A percentile compares a stretch with the other conserved stretches of the same genome.
Evolutionary conservation across 2,888 invertebrate species (phyloP).

Genomic region (Cantharis rufa): DNA sequence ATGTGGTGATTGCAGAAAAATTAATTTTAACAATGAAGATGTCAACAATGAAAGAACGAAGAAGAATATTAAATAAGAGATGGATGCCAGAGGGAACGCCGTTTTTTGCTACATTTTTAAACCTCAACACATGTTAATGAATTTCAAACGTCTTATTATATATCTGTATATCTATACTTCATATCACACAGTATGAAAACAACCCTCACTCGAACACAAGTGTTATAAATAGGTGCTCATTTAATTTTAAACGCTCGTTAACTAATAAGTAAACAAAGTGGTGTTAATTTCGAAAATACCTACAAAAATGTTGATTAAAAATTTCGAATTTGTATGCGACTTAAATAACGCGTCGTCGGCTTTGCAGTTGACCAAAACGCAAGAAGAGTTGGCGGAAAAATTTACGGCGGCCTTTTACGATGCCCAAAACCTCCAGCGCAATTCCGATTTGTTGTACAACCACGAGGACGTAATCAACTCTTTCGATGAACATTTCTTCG

Average conservation of each 20-base stretch:
- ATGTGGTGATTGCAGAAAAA: neutral
- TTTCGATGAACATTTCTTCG: conserved; percentile 42
- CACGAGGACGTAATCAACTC: conserved; percentile 42
- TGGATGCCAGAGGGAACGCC: conserved; percentile 8
- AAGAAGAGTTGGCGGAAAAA: conserved; percentile 53
- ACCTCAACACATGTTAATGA: conserved; percentile 32
- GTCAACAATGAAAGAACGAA: neutral
- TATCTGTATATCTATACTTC: conserved; percentile 1
- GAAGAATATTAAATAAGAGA: neutral
- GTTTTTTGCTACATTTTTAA: conserved; percentile 29
- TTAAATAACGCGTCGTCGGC: neutral
- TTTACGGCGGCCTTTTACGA: conserved; percentile 55
- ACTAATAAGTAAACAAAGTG: neutral
- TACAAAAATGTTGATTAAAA: conserved; percentile 11
- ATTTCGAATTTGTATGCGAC: conserved; percentile 6
- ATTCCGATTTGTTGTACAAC: conserved; percentile 23
- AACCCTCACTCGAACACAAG: conserved; percentile 24
- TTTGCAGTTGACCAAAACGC: conserved; percentile 38
- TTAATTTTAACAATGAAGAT: conserved; percentile 1
- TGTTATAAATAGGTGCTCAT: conserved; percentile 1
- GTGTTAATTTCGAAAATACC: neutral
- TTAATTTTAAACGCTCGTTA: neutral
- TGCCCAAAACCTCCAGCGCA: conserved; percentile 42
- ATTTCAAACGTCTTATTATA: conserved; percentile 29
- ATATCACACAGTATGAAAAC: conserved; percentile 28